Evolutionary conservation across 1,140 invertebrate species (phyloP).

Genomic region (Pseudomyrmex dendroicus): DNA sequence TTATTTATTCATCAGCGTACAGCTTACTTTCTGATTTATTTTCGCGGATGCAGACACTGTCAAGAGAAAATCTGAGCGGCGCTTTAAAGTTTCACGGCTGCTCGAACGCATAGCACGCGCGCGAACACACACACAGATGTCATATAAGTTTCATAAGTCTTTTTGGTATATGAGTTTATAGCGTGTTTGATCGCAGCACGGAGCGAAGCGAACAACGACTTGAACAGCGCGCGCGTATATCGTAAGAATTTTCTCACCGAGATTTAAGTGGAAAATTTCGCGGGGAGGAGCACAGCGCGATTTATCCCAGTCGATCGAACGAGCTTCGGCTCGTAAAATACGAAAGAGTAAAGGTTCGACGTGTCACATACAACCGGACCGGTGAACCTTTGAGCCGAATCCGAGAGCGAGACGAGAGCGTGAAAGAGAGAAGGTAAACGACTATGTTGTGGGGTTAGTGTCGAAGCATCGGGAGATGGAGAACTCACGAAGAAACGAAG

Average conservation of each 20-base stretch:
- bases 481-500: conserved; percentile 44
- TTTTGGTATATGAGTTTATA: conserved; percentile 46
- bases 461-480: neutral
- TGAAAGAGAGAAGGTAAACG: conserved; percentile 34
- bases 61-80: conserved; percentile 11
- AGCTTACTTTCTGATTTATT: conserved; percentile 8
- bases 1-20: neutral
- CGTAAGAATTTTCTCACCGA: conserved; percentile 48
- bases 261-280: conserved; percentile 26
- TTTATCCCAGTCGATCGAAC: conserved; percentile 33
- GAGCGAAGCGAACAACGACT: neutral
- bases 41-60: neutral
- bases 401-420: conserved; percentile 40
- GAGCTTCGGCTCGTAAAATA: conserved; percentile 55
- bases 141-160: conserved; percentile 41
- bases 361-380: conserved; percentile 22
- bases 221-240: neutral
- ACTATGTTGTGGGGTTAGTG: neutral
- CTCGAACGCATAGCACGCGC: conserved; percentile 23
- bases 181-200: conserved; percentile 32
- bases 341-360: conserved; percentile 11
- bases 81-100: conserved; percentile 33
- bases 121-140: neutral
- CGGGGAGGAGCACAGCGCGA: neutral
- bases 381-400: neutral